Conservation (phyloP, 1,140 invertebrate genomes). For the Cotesia glomerata region DNA sequence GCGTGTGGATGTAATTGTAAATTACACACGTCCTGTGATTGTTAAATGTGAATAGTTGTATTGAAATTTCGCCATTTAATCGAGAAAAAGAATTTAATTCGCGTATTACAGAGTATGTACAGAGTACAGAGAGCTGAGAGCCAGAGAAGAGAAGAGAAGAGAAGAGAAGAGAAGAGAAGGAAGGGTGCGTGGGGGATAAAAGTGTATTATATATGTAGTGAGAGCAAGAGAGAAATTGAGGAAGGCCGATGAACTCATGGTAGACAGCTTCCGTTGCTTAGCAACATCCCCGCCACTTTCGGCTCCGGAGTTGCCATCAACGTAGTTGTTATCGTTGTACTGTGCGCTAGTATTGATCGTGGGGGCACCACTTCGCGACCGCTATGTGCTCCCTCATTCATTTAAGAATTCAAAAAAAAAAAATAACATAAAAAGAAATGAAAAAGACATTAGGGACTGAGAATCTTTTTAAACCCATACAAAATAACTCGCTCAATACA, state of each 20-base stretch:
- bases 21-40: background rate
- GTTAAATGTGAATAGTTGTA: background rate
- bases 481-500: background rate
- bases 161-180: no score
- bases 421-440: conserved; percentile 2
- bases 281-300: conserved; percentile 45
- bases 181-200: no score
- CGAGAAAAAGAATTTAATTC: conserved; percentile 36
- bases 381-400: conserved; percentile 21
- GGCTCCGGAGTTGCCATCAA: conserved; percentile 19
- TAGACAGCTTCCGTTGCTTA: conserved; percentile 59
- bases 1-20: background rate
- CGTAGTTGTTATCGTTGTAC: conserved; percentile 24
- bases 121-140: background rate
- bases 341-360: conserved; percentile 30
- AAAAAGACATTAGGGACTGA: background rate
- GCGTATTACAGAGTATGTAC: conserved; percentile 13
- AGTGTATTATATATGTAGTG: conserved; percentile 18
- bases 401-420: conserved; percentile 10
- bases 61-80: conserved; percentile 13
- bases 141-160: no score
- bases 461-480: background rate
- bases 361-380: conserved; percentile 19
- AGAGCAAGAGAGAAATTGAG: conserved; percentile 34
- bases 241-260: conserved; percentile 54